phyloP scores from a whole-genome alignment of 2,797 vertebrate species.

The Platalea minor region DNA sequence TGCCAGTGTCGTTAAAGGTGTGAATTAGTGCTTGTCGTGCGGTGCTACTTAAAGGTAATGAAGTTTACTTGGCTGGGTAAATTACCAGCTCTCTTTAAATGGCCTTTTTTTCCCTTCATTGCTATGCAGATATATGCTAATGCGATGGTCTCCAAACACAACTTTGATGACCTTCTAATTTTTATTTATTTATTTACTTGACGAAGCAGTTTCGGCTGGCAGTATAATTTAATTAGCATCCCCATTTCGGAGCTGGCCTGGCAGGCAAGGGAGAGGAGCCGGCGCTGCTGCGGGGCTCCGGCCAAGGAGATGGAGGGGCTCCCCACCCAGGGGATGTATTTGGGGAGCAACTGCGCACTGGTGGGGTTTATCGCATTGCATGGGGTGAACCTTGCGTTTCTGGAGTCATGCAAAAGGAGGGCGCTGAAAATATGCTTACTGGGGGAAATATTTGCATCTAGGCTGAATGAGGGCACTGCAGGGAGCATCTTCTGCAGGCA shows the following conservation, averaged over 20 bases:
- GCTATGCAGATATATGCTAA: slow-evolving; percentile 75
- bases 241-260: background rate
- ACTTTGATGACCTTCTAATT: slow-evolving; percentile 69
- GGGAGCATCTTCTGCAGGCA: background rate
- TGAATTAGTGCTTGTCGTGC: slow-evolving; percentile 48
- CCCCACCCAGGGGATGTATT: background rate
- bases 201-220: slow-evolving; percentile 38
- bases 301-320: background rate
- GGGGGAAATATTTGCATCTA: background rate
- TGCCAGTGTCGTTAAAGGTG: slow-evolving; percentile 37
- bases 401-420: background rate
- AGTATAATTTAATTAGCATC: slow-evolving; percentile 48
- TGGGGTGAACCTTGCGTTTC: background rate
- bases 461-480: background rate
- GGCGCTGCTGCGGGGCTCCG: background rate
- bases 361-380: accelerated
- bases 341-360: accelerated
- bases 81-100: slow-evolving; percentile 57
- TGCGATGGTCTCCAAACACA: slow-evolving; percentile 48
- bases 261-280: background rate
- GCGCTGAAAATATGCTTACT: background rate
- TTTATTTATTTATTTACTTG: slow-evolving; percentile 72
- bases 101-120: slow-evolving; percentile 41
- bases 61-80: slow-evolving; percentile 60
- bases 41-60: slow-evolving; percentile 53